These are phyloP conservation scores for Papilio polyxenes DNA, from an alignment of 1,140 invertebrate species.

Conservation along the genomic window DNA sequence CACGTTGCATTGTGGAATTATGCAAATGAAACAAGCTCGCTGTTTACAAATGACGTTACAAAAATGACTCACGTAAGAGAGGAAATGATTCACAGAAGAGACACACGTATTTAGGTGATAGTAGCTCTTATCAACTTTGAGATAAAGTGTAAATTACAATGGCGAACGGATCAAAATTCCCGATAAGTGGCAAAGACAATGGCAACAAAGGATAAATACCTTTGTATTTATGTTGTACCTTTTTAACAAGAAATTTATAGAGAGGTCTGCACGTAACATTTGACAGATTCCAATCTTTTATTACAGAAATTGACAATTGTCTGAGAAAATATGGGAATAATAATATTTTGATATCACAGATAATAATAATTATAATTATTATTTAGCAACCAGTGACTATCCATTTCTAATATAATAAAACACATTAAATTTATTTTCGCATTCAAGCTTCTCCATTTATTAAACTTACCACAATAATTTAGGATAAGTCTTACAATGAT, in stretches of 20 bases:
- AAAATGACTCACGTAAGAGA: conserved; percentile 25
- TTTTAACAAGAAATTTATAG: background rate
- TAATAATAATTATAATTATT: no score
- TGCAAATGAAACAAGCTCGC: conserved; percentile 25
- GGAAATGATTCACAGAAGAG: conserved; percentile 30
- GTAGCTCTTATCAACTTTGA: background rate
- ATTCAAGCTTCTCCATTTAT: no score
- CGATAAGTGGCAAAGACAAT: conserved; percentile 31
- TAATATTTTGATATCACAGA: no score
- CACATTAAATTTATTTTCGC: no score
- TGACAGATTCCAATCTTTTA: conserved; percentile 8
- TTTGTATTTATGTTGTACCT: conserved; percentile 2
- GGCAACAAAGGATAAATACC: conserved; percentile 23
- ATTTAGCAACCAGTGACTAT: no score
- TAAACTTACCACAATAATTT: no score
- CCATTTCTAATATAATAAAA: no score
- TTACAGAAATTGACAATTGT: background rate
- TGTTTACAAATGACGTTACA: conserved; percentile 29
- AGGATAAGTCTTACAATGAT: no score
- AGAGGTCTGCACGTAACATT: conserved; percentile 7
- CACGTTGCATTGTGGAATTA: conserved; percentile 14
- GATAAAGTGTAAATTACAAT: conserved; percentile 15
- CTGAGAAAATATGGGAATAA: no score
- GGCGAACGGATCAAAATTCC: conserved; percentile 27
- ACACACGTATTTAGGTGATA: background rate